A percentile compares a stretch with the other conserved stretches of the same genome.
These are phyloP conservation scores for Patiria pectinifera DNA, from an alignment of 53 echinoderm and acorn worm genomes.

Conservation along the genomic window DNA sequence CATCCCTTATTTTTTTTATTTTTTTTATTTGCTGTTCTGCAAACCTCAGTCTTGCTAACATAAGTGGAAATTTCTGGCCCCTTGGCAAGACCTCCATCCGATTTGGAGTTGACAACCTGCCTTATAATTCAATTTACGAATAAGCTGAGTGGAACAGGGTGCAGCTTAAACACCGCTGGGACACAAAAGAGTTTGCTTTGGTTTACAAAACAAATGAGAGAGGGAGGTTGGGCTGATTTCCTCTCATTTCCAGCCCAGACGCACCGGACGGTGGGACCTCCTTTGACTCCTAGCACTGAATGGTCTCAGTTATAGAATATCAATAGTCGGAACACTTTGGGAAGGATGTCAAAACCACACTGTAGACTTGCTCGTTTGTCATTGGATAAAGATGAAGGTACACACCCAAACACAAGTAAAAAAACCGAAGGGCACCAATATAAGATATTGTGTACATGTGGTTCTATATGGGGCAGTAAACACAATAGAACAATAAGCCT, in stretches of 20 bases:
- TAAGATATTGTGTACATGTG: too few relatives aligned
- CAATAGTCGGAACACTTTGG: background rate
- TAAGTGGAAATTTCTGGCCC: too few relatives aligned
- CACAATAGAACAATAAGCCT: too few relatives aligned
- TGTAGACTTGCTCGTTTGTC: background rate
- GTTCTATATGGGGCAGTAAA: too few relatives aligned
- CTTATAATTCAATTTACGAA: background rate
- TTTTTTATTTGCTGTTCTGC: too few relatives aligned
- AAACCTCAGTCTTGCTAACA: too few relatives aligned
- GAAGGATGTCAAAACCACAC: background rate
- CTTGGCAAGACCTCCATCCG: too few relatives aligned
- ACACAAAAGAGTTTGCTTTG: background rate
- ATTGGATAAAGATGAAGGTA: background rate
- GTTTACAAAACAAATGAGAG: background rate
- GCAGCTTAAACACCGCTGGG: background rate
- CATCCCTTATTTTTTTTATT: too few relatives aligned
- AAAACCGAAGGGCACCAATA: too few relatives aligned
- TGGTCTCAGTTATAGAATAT: background rate
- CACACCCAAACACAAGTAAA: background rate
- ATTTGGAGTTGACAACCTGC: background rate
- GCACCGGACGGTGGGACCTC: background rate
- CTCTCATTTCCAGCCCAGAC: background rate
- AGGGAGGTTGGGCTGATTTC: background rate
- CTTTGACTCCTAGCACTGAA: background rate
- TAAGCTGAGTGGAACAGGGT: background rate